Evolutionary conservation across 2,797 vertebrate genomes (phyloP).

Genomic region (Coregonus sp.): DNA sequence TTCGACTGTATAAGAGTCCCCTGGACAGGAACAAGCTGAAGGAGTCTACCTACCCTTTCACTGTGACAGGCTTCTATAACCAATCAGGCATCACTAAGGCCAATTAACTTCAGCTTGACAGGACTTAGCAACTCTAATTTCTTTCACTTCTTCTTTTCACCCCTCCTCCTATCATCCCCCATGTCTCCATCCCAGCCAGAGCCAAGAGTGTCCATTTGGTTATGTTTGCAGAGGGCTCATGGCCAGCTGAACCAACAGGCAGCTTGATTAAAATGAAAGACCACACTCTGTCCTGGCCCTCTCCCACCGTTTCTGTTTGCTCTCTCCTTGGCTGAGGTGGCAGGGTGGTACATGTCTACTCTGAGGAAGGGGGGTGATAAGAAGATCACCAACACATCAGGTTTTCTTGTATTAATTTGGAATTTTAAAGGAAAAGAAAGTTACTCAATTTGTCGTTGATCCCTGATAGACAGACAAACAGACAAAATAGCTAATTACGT

Average conservation of each 20-base stretch:
- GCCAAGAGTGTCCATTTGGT: slow-evolving; percentile 78
- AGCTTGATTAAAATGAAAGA: slow-evolving; percentile 78
- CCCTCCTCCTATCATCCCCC: slow-evolving; percentile 54
- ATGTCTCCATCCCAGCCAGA: slow-evolving; percentile 54
- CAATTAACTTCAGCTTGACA: slow-evolving; percentile 46
- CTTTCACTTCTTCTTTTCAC: slow-evolving; percentile 46
- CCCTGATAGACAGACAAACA: slow-evolving; percentile 30
- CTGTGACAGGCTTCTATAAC: not conserved
- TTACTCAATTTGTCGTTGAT: not conserved
- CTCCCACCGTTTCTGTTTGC: slow-evolving; percentile 29
- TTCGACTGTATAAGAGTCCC: too few species aligned
- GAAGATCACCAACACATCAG: not conserved
- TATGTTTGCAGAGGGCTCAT: slow-evolving; percentile 75
- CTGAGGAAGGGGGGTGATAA: not conserved
- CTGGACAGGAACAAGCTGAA: not conserved
- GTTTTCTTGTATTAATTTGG: not conserved
- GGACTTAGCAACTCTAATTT: slow-evolving; percentile 4
- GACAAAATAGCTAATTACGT: slow-evolving; percentile 22
- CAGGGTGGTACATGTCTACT: not conserved
- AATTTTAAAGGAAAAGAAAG: not conserved
- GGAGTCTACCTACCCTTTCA: not conserved
- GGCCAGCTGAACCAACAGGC: slow-evolving; percentile 80
- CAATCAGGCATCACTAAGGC: not conserved
- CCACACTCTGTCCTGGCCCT: slow-evolving; percentile 58
- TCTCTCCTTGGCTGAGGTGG: slow-evolving; percentile 46